phyloP scores from a whole-genome alignment of 2,888 invertebrate genomes.

The Alentia gelatinosa region DNA sequence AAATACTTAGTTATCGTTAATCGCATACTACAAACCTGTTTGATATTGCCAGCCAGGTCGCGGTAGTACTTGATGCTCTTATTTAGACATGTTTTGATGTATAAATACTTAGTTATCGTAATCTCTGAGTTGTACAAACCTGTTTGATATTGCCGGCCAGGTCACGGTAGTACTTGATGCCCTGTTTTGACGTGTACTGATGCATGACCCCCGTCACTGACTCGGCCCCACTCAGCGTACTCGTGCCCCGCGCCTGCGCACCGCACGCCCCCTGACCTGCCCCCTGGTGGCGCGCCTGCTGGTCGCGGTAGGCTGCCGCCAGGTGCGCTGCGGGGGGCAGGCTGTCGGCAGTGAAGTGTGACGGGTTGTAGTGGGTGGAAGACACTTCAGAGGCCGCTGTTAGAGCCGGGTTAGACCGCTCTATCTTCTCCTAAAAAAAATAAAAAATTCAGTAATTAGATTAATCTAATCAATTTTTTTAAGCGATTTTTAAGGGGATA shows the following conservation, averaged over 20 bases:
- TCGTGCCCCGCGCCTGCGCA: slow-evolving; percentile 46
- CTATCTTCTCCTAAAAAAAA: slow-evolving; percentile 45
- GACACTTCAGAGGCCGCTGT: slow-evolving; percentile 60
- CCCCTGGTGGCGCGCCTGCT: neutral
- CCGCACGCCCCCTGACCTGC: neutral
- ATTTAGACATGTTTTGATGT: slow-evolving; percentile 75
- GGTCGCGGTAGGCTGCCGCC: neutral
- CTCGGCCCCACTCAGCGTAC: slow-evolving; percentile 38
- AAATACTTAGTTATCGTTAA: too few relatives aligned
- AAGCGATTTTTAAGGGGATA: too few relatives aligned
- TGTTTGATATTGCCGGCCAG: slow-evolving; percentile 96
- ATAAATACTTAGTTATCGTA: too few relatives aligned
- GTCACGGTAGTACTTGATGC: slow-evolving; percentile 96
- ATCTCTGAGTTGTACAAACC: slow-evolving; percentile 80
- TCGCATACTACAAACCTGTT: too few relatives aligned
- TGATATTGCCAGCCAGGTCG: slow-evolving; percentile 95
- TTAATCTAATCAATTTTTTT: too few relatives aligned
- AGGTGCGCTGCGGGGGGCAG: neutral
- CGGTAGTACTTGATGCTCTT: slow-evolving; percentile 95
- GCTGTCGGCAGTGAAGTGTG: neutral
- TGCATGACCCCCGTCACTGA: slow-evolving; percentile 72
- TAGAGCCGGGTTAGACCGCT: slow-evolving; percentile 45
- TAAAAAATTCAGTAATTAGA: neutral
- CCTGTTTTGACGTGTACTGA: slow-evolving; percentile 81
- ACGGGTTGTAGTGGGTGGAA: slow-evolving; percentile 56